Evolutionary conservation across 2,888 invertebrate genomes (phyloP).

Genomic region (Melipona beecheii): DNA sequence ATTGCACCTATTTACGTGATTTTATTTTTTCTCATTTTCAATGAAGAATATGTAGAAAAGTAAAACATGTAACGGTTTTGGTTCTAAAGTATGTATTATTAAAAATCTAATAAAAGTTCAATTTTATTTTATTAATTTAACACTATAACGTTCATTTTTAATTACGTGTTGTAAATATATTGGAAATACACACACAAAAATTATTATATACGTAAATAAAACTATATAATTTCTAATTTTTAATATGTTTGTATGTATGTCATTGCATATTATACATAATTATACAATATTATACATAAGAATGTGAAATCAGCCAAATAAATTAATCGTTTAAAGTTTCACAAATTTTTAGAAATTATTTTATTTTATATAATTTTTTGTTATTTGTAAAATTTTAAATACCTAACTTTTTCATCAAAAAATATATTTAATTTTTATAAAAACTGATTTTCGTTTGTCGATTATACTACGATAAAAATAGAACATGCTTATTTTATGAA

Average conservation of each 20-base stretch:
- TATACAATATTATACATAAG: background rate
- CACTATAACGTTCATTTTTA: background rate
- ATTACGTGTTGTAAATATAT: background rate
- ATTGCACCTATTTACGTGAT: background rate
- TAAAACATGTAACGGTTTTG: background rate
- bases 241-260: background rate
- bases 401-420: background rate
- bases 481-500: background rate
- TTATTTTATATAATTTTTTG: background rate
- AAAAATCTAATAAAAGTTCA: constrained; percentile 19
- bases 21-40: background rate
- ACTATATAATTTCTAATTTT: background rate
- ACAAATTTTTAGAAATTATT: background rate
- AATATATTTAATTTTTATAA: background rate
- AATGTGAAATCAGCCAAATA: background rate
- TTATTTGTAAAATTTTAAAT: background rate
- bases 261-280: background rate
- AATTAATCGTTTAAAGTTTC: background rate
- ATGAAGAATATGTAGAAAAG: background rate
- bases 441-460: background rate
- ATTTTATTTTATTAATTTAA: constrained; percentile 22
- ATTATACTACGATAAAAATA: background rate
- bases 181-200: background rate
- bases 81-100: background rate
- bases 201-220: background rate